Conservation (phyloP, 2,888 invertebrate species). For the Philereme vetulata region DNA sequence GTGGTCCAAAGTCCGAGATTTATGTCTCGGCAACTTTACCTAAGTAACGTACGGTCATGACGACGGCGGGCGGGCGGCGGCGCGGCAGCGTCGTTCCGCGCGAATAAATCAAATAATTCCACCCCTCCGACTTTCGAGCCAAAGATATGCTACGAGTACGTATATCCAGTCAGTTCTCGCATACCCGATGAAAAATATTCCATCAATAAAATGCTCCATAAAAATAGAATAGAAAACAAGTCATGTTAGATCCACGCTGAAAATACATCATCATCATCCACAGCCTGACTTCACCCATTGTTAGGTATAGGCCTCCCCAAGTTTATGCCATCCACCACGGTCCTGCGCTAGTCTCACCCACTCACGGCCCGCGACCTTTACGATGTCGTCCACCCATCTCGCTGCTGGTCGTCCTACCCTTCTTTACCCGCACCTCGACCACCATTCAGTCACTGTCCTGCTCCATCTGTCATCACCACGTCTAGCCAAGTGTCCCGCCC, state of each 20-base stretch:
- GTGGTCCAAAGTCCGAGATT: slow-evolving; percentile 64
- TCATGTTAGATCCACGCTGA: slow-evolving; percentile 15
- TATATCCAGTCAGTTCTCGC: slow-evolving; percentile 18
- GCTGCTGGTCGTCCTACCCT: no score
- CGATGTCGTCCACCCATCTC: no score
- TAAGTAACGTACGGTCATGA: slow-evolving; percentile 63
- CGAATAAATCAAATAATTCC: slow-evolving; percentile 64
- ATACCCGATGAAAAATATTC: slow-evolving; percentile 20
- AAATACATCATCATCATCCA: no score
- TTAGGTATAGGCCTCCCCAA: no score
- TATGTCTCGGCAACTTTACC: slow-evolving; percentile 67
- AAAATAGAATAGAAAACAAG: slow-evolving; percentile 20
- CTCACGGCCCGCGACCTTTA: no score
- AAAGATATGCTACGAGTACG: slow-evolving; percentile 22
- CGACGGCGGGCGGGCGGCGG: slow-evolving; percentile 38
- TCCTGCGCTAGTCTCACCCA: no score
- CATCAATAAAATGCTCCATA: slow-evolving; percentile 14
- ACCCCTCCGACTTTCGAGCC: slow-evolving; percentile 32
- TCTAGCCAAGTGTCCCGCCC: no score
- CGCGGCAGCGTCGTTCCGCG: slow-evolving; percentile 41
- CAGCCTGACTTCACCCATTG: no score
- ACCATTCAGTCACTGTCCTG: no score
- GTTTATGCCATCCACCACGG: no score
- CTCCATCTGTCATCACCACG: no score
- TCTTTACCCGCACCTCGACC: no score